phyloP scores from a whole-genome alignment of 2,797 vertebrate genomes.

The Protosalanx chinensis region DNA sequence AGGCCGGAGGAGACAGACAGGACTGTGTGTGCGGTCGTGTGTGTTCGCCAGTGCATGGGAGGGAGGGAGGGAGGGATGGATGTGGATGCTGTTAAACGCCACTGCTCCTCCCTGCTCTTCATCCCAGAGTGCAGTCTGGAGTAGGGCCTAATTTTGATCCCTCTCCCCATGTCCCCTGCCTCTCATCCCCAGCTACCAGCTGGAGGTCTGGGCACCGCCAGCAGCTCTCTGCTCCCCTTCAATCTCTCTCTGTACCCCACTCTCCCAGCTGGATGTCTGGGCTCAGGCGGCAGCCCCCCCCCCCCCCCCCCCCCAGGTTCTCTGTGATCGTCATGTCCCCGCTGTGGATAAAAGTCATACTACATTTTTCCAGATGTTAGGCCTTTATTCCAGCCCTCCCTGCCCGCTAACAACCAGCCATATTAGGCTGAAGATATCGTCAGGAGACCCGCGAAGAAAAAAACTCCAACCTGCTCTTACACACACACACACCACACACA shows the following conservation, averaged over 20 bases:
- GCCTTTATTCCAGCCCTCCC: neutral
- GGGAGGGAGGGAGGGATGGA: too few species aligned
- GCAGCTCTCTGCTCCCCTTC: neutral
- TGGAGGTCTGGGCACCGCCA: neutral
- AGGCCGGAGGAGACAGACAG: neutral
- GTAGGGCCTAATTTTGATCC: neutral
- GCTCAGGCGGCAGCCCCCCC: neutral
- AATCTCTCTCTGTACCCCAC: neutral
- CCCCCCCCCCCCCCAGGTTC: neutral
- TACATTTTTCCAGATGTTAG: neutral
- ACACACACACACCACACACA: too few species aligned
- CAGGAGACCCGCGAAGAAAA: neutral
- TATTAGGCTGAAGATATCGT: neutral
- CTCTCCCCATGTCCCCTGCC: neutral
- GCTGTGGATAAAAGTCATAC: neutral
- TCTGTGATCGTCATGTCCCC: neutral
- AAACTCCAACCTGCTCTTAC: neutral
- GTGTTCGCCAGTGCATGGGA: neutral
- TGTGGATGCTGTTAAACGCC: conserved; percentile 3
- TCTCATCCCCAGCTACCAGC: neutral
- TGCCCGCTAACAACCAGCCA: neutral
- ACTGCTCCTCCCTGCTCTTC: neutral
- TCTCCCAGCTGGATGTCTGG: neutral
- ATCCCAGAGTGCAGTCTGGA: neutral
- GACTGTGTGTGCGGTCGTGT: conserved; percentile 7